Conservation (phyloP, 37 sponge, comb jelly and placozoan genomes). For the Cliona cf. orientalis region DNA sequence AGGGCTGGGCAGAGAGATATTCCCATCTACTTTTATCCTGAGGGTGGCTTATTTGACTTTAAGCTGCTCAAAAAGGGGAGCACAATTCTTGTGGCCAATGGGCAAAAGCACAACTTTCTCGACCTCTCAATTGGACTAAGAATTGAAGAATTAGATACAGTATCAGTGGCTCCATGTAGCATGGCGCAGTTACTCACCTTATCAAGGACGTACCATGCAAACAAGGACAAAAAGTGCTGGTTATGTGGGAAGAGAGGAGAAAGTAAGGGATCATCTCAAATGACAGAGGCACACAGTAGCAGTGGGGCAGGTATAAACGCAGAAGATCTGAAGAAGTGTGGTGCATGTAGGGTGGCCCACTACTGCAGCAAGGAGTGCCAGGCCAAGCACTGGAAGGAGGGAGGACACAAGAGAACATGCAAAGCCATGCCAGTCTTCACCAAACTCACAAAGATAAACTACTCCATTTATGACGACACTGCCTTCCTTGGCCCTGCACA, state of each 20-base stretch:
- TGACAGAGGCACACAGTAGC: neutral
- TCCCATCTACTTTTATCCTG: conserved; percentile 63
- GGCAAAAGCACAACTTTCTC: conserved; percentile 41
- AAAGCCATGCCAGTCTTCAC: conserved; percentile 49
- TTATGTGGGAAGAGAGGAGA: conserved; percentile 2
- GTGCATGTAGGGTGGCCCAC: conserved; percentile 34
- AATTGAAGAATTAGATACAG: conserved; percentile 27
- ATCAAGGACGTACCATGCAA: conserved; percentile 11
- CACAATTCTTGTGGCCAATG: conserved; percentile 29
- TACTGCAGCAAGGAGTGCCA: conserved; percentile 60
- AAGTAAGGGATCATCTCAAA: neutral
- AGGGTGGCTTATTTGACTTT: conserved; percentile 37
- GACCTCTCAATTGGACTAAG: conserved; percentile 47
- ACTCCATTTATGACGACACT: neutral
- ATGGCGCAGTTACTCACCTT: conserved; percentile 25
- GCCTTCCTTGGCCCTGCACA: neutral
- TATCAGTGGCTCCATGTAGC: conserved; percentile 26
- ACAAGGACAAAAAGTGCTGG: conserved; percentile 17
- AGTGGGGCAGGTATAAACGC: neutral
- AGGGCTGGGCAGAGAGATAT: conserved; percentile 13
- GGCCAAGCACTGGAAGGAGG: conserved; percentile 38
- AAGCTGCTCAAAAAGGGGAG: conserved; percentile 13
- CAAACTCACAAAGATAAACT: neutral
- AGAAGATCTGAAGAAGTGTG: conserved; percentile 28
- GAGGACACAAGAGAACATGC: conserved; percentile 43